Conservation (phyloP, 2,113 vertebrate species). For the Mobula birostris region DNA sequence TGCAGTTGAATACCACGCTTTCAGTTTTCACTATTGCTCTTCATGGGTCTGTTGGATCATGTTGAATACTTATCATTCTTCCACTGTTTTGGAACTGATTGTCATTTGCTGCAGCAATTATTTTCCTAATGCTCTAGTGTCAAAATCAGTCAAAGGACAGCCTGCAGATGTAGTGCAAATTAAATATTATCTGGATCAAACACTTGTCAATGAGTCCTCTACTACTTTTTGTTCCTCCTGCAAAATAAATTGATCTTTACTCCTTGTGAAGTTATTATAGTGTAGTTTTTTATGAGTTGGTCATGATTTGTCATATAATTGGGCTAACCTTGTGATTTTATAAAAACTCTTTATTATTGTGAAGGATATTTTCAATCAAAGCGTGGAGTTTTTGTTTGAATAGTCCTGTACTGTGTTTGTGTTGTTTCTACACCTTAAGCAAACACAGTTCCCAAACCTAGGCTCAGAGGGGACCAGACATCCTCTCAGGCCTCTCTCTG, state of each 20-base stretch:
- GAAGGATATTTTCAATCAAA: neutral
- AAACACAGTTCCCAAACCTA: neutral
- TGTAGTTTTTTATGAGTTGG: neutral
- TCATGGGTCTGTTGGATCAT: neutral
- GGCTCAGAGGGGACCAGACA: neutral
- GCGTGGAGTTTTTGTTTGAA: neutral
- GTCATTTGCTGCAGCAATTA: neutral
- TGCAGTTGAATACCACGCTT: neutral
- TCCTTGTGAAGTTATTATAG: neutral
- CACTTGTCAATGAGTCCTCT: neutral
- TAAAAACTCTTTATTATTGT: neutral
- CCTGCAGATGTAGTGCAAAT: neutral
- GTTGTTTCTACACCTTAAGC: neutral
- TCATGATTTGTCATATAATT: neutral
- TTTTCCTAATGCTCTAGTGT: neutral
- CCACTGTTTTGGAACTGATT: constrained; percentile 17
- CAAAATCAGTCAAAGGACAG: constrained; percentile 8
- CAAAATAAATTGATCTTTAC: neutral
- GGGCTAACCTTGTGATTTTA: neutral
- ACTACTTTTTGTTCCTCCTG: neutral
- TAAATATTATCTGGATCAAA: neutral
- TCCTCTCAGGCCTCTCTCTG: neutral
- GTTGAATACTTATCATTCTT: constrained; percentile 23
- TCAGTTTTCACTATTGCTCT: neutral
- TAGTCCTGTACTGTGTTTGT: neutral